Evolutionary conservation across 2,888 invertebrate genomes (phyloP).

Genomic region (Enchytraeus crypticus): DNA sequence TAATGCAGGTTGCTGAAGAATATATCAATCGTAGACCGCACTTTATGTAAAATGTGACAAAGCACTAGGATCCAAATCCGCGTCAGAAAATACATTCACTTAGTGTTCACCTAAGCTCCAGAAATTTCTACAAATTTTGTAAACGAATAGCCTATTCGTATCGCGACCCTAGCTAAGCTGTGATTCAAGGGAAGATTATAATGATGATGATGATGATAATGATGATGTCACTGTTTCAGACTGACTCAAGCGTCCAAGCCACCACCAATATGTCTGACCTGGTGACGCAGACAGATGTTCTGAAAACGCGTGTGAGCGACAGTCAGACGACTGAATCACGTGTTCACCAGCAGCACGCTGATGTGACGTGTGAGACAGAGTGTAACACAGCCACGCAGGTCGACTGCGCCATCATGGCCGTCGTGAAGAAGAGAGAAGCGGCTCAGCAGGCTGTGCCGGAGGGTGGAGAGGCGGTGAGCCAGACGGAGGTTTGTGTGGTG

Average conservation of each 20-base stretch:
- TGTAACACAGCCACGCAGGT: not conserved
- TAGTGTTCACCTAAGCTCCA: too few species aligned
- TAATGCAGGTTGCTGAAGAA: too few species aligned
- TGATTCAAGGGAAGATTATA: too few species aligned
- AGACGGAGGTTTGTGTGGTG: conserved; percentile 7
- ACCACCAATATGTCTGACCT: not conserved
- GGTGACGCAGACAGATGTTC: not conserved
- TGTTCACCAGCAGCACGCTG: conserved; percentile 1
- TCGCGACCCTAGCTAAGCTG: too few species aligned
- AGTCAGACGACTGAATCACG: conserved; percentile 2
- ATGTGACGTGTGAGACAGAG: conserved; percentile 1
- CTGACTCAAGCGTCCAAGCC: not conserved
- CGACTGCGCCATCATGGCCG: not conserved
- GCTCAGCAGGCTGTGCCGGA: conserved; percentile 1
- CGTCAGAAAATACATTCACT: too few species aligned
- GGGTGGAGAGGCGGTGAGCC: not conserved
- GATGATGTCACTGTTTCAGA: not conserved
- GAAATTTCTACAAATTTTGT: too few species aligned
- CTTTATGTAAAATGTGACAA: too few species aligned
- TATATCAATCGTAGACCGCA: too few species aligned
- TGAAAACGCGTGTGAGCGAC: not conserved
- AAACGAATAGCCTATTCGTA: too few species aligned
- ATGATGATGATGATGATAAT: not conserved
- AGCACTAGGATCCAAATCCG: too few species aligned
- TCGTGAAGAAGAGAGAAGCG: not conserved